phyloP scores from a whole-genome alignment of 1,140 invertebrate genomes.

The Asobara japonica region DNA sequence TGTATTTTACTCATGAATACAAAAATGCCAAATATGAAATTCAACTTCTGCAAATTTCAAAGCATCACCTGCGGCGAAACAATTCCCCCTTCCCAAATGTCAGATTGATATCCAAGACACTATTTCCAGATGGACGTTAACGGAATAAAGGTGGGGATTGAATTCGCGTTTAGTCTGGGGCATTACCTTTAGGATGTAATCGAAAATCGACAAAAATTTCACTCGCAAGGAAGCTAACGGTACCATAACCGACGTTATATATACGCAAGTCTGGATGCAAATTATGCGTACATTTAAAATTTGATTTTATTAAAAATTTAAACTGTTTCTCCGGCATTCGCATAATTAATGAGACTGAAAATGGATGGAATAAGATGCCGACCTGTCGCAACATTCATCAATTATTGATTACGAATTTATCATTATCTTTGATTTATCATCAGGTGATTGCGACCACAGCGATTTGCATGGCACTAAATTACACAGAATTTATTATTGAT shows the following conservation, averaged over 20 bases:
- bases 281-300: not conserved
- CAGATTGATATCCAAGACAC: not conserved
- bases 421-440: not conserved
- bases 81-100: not conserved
- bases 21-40: not conserved
- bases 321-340: not conserved
- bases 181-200: not conserved
- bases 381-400: not conserved
- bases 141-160: conserved; percentile 3
- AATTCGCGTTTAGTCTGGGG: not conserved
- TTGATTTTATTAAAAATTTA: not conserved
- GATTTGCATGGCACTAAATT: no score
- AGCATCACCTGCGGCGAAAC: not conserved
- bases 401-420: not conserved
- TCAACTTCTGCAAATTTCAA: not conserved
- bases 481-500: no score
- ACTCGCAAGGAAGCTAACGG: not conserved
- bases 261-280: not conserved
- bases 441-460: no score
- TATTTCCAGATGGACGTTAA: not conserved
- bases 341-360: not conserved
- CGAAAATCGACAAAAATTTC: not conserved
- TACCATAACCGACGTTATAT: not conserved
- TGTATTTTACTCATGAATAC: not conserved
- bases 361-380: not conserved